Conservation (phyloP, 2,113 vertebrate genomes). For the Strigops habroptila region DNA sequence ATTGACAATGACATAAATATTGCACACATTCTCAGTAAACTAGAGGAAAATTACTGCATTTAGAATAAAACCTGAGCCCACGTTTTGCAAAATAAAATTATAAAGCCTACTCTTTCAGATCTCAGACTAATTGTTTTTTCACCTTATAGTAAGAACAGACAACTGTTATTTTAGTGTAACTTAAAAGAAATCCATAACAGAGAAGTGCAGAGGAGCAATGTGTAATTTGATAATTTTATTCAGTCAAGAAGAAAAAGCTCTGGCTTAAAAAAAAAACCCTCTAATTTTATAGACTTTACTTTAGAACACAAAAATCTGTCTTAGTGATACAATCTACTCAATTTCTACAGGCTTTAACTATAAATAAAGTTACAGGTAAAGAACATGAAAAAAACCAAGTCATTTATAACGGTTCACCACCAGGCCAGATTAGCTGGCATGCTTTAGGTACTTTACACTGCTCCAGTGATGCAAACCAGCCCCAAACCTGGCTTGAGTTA, state of each 20-base stretch:
- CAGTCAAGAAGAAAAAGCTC: not conserved
- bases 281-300: not conserved
- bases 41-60: not conserved
- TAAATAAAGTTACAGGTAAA: constrained; percentile 2
- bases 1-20: not conserved
- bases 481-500: constrained; percentile 31
- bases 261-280: not conserved
- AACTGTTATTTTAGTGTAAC: not conserved
- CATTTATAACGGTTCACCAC: constrained; percentile 50
- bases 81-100: not conserved
- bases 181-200: not conserved
- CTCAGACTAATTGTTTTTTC: not conserved
- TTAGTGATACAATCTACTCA: not conserved
- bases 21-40: not conserved
- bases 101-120: not conserved
- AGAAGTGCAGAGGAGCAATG: not conserved
- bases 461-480: constrained; percentile 37
- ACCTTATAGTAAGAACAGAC: not conserved
- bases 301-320: not conserved
- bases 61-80: not conserved
- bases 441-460: constrained; percentile 38
- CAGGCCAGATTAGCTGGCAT: constrained; percentile 42
- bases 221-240: not conserved
- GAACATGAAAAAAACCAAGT: constrained; percentile 47
- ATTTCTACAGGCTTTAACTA: not conserved